A percentile compares a stretch with the other conserved stretches of the same genome.
Conservation (phyloP, 1,140 invertebrate species). For the Oreohelix idahoensis region DNA sequence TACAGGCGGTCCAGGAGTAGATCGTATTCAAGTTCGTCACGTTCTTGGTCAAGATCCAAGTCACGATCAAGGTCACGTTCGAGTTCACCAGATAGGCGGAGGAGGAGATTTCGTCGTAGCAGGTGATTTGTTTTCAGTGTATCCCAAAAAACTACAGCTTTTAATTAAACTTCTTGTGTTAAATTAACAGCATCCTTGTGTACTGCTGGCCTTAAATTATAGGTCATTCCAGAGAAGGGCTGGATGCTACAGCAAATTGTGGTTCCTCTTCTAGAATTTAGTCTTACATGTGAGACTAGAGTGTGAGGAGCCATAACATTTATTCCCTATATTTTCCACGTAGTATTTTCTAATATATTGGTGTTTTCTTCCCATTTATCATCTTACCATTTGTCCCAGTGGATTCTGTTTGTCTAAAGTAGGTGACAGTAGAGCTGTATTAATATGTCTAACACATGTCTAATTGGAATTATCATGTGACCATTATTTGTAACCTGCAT, state of each 20-base stretch:
- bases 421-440: no score
- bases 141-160: not conserved
- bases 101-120: slow-evolving; percentile 49
- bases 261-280: not conserved
- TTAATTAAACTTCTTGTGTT: not conserved
- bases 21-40: slow-evolving; percentile 50
- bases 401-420: no score
- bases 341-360: no score
- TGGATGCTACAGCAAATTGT: slow-evolving; percentile 24
- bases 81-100: slow-evolving; percentile 59
- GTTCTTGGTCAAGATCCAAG: slow-evolving; percentile 73
- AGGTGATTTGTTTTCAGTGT: not conserved
- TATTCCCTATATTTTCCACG: not conserved
- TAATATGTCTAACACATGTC: no score
- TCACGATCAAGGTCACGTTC: slow-evolving; percentile 72
- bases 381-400: no score
- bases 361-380: no score
- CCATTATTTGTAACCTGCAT: no score
- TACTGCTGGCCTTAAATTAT: slow-evolving; percentile 37
- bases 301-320: not conserved
- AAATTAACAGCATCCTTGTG: slow-evolving; percentile 55
- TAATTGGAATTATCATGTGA: no score
- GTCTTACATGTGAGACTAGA: not conserved
- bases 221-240: slow-evolving; percentile 39
- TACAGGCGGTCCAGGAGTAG: slow-evolving; percentile 64